phyloP scores from a whole-genome alignment of 2,888 invertebrate species.

The Cerceris rybyensis region DNA sequence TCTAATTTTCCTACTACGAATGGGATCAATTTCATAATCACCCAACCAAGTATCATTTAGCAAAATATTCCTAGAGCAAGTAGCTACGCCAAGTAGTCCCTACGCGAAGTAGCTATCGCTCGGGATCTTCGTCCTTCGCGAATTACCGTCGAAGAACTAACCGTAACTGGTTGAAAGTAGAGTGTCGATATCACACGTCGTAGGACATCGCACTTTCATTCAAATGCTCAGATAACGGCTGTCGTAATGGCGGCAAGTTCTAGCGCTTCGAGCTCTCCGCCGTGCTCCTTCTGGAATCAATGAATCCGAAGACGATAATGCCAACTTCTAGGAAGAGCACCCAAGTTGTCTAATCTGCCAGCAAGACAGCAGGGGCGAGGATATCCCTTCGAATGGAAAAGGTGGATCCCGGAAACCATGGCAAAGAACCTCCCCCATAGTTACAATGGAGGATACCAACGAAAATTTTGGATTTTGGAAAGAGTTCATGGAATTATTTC shows the following conservation, averaged over 20 bases:
- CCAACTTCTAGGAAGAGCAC: slow-evolving; percentile 70
- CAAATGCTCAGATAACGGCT: slow-evolving; percentile 76
- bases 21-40: too few relatives aligned
- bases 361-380: slow-evolving; percentile 12
- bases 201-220: slow-evolving; percentile 74
- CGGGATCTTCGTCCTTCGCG: slow-evolving; percentile 13
- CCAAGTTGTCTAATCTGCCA: slow-evolving; percentile 68
- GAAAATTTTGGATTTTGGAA: not conserved
- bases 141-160: slow-evolving; percentile 25
- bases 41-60: too few relatives aligned
- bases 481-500: too few relatives aligned
- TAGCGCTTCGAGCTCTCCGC: slow-evolving; percentile 32
- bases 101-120: not conserved
- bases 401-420: not conserved
- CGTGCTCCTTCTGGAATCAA: slow-evolving; percentile 71
- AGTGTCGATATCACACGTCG: slow-evolving; percentile 74
- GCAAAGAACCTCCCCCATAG: slow-evolving; percentile 6
- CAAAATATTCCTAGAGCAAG: too few relatives aligned
- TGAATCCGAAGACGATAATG: slow-evolving; percentile 79
- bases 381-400: slow-evolving; percentile 32
- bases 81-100: not conserved
- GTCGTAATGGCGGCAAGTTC: slow-evolving; percentile 74
- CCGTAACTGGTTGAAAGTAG: slow-evolving; percentile 55
- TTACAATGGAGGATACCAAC: not conserved
- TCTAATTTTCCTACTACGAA: too few relatives aligned